phyloP scores from a whole-genome alignment of 1,140 invertebrate genomes.

The Drosophila gunungcola region DNA sequence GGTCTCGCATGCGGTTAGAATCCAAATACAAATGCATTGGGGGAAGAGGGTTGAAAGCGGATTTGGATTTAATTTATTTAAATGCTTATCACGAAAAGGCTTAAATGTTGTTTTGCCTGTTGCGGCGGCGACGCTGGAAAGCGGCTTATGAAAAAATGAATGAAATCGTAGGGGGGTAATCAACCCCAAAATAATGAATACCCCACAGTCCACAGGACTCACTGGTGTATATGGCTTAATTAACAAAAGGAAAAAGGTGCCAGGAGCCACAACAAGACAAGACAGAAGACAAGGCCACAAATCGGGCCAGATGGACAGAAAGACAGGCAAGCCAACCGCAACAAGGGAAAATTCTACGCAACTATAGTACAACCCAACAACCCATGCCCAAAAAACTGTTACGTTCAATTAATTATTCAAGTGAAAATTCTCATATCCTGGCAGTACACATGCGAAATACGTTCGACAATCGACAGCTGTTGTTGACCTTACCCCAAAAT shows the following conservation, averaged over 20 bases:
- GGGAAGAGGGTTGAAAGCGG: slow-evolving; percentile 24
- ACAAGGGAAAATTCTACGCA: slow-evolving; percentile 59
- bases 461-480: slow-evolving; percentile 78
- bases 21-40: not conserved
- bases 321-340: slow-evolving; percentile 44
- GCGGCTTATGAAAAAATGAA: slow-evolving; percentile 70
- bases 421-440: slow-evolving; percentile 83
- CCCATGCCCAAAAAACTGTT: slow-evolving; percentile 10
- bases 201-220: slow-evolving; percentile 3
- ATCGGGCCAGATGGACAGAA: slow-evolving; percentile 6
- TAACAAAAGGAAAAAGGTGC: slow-evolving; percentile 34
- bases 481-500: slow-evolving; percentile 78
- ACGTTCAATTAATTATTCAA: slow-evolving; percentile 84
- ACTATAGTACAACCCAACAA: not conserved
- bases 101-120: slow-evolving; percentile 81
- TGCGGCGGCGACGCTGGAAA: slow-evolving; percentile 74
- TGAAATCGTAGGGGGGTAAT: slow-evolving; percentile 13
- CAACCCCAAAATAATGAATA: slow-evolving; percentile 24
- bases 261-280: slow-evolving; percentile 57
- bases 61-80: slow-evolving; percentile 81
- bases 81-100: slow-evolving; percentile 82
- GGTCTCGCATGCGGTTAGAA: slow-evolving; percentile 60
- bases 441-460: slow-evolving; percentile 73
- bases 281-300: slow-evolving; percentile 34
- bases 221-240: slow-evolving; percentile 64